Conservation (phyloP, 2,888 invertebrate species). For the Ptychoptera albimana region DNA sequence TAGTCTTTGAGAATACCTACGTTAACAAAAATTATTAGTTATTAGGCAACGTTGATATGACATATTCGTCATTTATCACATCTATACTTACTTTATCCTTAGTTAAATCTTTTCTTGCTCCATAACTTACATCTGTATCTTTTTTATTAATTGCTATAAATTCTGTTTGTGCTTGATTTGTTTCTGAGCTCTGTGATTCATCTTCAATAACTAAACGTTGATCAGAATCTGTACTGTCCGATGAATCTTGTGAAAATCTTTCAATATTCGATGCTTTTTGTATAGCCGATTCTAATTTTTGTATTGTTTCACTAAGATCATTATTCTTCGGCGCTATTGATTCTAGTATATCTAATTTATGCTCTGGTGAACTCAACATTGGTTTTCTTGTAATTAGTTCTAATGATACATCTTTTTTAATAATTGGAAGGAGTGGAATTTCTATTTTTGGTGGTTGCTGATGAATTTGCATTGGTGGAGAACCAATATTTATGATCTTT, state of each 20-base stretch:
- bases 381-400: conserved; percentile 16
- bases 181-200: conserved; percentile 24
- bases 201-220: conserved; percentile 42
- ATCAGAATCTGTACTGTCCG: conserved; percentile 48
- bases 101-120: not conserved
- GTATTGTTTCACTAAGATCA: conserved; percentile 44
- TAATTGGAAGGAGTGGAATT: conserved; percentile 9
- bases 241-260: conserved; percentile 38
- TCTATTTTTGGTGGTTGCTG: conserved; percentile 22
- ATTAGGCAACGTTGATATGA: too few species aligned
- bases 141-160: not conserved
- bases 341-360: conserved; percentile 24
- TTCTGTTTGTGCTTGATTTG: conserved; percentile 9
- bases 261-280: conserved; percentile 13
- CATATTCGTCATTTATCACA: too few species aligned
- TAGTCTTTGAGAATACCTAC: too few species aligned
- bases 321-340: conserved; percentile 35
- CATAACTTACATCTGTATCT: not conserved
- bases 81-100: not conserved
- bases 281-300: conserved; percentile 35
- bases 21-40: too few species aligned
- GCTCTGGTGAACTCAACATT: conserved; percentile 23
- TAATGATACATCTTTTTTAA: conserved; percentile 13
- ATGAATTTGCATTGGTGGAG: not conserved
- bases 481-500: not conserved